Evolutionary conservation across 2,888 invertebrate species (phyloP), one percentile per base, ranked within the genome.

Genomic region (Meandrusa payeni): DNA sequence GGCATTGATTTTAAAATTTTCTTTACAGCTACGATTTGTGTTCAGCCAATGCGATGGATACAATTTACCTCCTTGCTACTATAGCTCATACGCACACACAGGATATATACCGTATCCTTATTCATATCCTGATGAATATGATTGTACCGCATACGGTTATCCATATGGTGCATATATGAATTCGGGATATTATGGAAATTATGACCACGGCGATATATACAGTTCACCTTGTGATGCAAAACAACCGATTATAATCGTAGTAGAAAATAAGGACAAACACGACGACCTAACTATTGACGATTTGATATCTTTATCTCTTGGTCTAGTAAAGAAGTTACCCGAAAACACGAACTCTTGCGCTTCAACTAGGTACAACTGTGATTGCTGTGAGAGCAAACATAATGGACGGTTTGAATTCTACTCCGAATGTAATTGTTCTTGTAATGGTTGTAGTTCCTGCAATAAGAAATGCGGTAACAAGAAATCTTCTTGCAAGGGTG

Each of bases 211-310:
- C n/a, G 31, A 31, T 7, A 28, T 17, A 3, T 44, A 23, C 9
- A 27, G 13, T 12, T 26, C 23, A 33, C 11, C 5, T 26, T 7
- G n/a, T n/a, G 39, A 39, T 5, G 4, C 28, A 11, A 27, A 17
- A 13, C 44, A 44, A 26, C 44, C 44, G 6, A 44, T 39, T 9
- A 39, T 44, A 10, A 39, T 44, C 9, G 33, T 44, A 2, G 38
- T 44, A 11, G 44, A 44, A 11, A 44, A 34, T 28, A 39, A 39
- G n/a, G 39, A 44, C 9, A 44, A 28, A 11, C 23, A 23, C n/a
- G 28, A 39, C 11, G 44, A 44, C 7, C 27, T 23, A 28, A 11
- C n/a, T 28, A 11, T 33, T 6, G 33, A 44, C 7, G 44, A 44
- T 23, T 22, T 44, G 6, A 28, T 44, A 28, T 38, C 39, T 15